These are phyloP conservation scores for Furcifer pardalis DNA, from an alignment of 2,797 vertebrate genomes.

Conservation along the genomic window DNA sequence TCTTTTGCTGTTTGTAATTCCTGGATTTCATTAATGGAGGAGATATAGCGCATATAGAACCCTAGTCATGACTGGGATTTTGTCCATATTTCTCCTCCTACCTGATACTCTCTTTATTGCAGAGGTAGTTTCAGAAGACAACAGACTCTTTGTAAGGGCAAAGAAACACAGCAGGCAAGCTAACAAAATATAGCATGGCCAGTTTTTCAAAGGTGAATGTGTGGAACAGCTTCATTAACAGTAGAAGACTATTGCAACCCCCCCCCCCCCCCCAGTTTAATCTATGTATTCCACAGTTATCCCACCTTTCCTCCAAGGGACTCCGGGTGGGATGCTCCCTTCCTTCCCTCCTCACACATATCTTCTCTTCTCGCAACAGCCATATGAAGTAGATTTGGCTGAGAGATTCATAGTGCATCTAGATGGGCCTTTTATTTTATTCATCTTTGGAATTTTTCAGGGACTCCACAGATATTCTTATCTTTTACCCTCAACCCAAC, in stretches of 20 bases:
- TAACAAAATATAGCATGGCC: background rate
- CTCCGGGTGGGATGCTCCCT: background rate
- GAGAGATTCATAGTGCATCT: no score
- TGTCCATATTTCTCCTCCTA: background rate
- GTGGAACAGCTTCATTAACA: background rate
- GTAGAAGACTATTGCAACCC: background rate
- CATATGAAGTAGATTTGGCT: no score
- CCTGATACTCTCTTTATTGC: background rate
- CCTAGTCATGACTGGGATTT: background rate
- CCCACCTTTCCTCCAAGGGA: background rate
- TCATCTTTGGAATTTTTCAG: no score
- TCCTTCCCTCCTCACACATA: background rate
- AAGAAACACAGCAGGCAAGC: background rate
- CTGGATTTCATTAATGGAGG: background rate
- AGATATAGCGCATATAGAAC: no score
- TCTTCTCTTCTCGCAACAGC: background rate
- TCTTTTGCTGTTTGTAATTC: background rate
- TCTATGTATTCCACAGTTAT: background rate
- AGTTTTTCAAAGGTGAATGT: background rate
- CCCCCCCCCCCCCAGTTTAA: no score
- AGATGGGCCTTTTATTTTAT: no score
- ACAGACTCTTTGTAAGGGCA: background rate
- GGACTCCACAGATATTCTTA: no score
- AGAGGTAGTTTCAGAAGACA: background rate
- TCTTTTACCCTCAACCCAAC: no score